Evolutionary conservation across 2,797 vertebrate species (phyloP).

Genomic region (Morus bassanus): DNA sequence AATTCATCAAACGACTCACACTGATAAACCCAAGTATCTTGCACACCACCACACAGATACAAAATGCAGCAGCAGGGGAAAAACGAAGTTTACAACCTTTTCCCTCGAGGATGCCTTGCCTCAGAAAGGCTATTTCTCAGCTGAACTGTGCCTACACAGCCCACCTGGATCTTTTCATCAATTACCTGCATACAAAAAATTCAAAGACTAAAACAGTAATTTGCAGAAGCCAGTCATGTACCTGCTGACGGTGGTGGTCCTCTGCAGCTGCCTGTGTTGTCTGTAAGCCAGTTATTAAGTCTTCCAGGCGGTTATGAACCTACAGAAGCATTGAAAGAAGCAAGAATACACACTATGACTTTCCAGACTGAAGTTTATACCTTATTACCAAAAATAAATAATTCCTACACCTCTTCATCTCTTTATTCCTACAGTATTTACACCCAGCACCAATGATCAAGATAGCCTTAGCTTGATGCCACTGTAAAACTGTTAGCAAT

Average conservation of each 20-base stretch:
- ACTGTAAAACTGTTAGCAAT: background rate
- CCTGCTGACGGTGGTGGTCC: conserved; percentile 86
- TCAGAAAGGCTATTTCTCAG: background rate
- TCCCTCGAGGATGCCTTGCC: background rate
- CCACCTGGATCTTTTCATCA: background rate
- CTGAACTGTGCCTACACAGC: background rate
- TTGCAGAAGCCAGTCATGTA: conserved; percentile 17
- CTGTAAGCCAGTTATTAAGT: conserved; percentile 83
- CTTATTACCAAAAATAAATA: background rate
- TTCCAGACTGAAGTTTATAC: background rate
- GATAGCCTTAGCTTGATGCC: background rate
- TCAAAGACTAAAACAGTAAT: background rate
- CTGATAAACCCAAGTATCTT: background rate
- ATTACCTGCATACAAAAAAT: background rate
- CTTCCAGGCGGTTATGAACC: conserved; percentile 84
- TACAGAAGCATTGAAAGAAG: conserved; percentile 54
- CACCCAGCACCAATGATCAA: background rate
- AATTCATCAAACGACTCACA: background rate
- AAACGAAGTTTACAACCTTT: background rate
- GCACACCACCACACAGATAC: background rate
- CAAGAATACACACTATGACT: background rate
- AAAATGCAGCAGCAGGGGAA: background rate
- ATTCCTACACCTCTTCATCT: background rate
- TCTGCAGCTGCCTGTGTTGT: conserved; percentile 84
- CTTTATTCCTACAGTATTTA: background rate